A percentile compares a stretch with the other conserved stretches of the same genome.
Evolutionary conservation across 2,888 invertebrate species (phyloP).

Genomic region (Isotomurus palustris): DNA sequence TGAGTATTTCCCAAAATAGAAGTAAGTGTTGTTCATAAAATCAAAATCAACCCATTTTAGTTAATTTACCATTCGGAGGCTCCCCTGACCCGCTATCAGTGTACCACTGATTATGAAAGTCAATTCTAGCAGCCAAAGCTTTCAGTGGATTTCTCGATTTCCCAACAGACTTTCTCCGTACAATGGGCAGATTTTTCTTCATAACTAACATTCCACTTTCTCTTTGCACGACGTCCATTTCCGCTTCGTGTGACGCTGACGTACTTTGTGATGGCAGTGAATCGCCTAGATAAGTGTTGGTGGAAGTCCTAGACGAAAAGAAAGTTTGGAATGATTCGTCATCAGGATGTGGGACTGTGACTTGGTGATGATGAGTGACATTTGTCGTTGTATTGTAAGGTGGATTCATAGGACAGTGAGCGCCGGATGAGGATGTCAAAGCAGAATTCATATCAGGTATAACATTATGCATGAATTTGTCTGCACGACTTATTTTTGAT

Average conservation of each 20-base stretch:
- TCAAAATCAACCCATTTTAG: constrained; percentile 17
- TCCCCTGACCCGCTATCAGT: too few relatives aligned
- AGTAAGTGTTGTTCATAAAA: too few relatives aligned
- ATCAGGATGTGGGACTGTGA: constrained; percentile 38
- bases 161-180: constrained; percentile 33
- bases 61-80: constrained; percentile 6
- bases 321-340: constrained; percentile 44
- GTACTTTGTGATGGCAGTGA: background rate
- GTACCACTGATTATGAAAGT: constrained; percentile 42
- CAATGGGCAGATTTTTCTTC: constrained; percentile 41
- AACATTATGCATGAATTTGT: too few relatives aligned
- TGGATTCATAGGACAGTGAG: too few relatives aligned
- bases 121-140: constrained; percentile 42
- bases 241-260: background rate
- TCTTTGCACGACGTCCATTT: constrained; percentile 33
- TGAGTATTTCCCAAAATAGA: too few relatives aligned
- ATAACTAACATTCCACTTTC: constrained; percentile 41
- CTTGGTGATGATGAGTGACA: constrained; percentile 13
- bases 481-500: background rate
- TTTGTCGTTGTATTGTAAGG: too few relatives aligned
- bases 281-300: background rate
- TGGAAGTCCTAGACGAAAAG: constrained; percentile 19
- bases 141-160: constrained; percentile 40
- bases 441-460: background rate
- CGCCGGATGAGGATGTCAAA: constrained; percentile 1